Evolutionary conservation across 2,113 vertebrate genomes (phyloP).

Genomic region (Tonatia bakeri): DNA sequence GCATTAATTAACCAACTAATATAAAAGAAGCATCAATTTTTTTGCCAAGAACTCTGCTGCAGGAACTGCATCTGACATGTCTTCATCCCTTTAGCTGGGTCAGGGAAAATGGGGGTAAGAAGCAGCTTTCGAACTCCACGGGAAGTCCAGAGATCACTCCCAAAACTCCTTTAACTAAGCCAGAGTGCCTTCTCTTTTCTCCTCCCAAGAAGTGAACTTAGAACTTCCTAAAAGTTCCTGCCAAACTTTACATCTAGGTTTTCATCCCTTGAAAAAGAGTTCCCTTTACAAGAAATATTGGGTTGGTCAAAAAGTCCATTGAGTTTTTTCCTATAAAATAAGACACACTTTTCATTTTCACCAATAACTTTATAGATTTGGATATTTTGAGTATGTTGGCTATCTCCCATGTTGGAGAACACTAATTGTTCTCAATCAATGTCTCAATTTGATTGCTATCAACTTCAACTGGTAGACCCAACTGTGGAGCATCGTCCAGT

Average conservation of each 20-base stretch:
- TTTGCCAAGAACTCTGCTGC: not conserved
- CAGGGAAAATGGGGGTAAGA: constrained; percentile 15
- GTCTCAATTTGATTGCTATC: too few species aligned
- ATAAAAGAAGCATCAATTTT: not conserved
- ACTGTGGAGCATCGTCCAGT: too few species aligned
- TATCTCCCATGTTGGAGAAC: too few species aligned
- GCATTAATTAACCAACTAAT: not conserved
- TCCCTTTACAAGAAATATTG: not conserved
- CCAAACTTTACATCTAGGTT: not conserved
- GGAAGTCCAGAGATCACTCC: not conserved
- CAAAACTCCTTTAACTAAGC: not conserved
- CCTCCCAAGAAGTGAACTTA: not conserved
- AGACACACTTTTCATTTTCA: too few species aligned
- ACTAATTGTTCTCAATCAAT: too few species aligned
- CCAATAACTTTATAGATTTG: too few species aligned
- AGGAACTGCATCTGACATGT: not conserved
- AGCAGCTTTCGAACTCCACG: not conserved
- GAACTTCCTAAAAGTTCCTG: not conserved
- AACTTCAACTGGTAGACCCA: too few species aligned
- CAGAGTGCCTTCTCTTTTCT: not conserved
- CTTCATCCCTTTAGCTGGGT: not conserved
- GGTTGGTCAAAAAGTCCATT: too few species aligned
- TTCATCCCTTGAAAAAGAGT: not conserved
- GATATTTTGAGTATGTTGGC: too few species aligned
- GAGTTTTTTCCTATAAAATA: too few species aligned